These are phyloP conservation scores for Pediacus dermestoides DNA, from an alignment of 2,888 invertebrate genomes.

Conservation along the genomic window DNA sequence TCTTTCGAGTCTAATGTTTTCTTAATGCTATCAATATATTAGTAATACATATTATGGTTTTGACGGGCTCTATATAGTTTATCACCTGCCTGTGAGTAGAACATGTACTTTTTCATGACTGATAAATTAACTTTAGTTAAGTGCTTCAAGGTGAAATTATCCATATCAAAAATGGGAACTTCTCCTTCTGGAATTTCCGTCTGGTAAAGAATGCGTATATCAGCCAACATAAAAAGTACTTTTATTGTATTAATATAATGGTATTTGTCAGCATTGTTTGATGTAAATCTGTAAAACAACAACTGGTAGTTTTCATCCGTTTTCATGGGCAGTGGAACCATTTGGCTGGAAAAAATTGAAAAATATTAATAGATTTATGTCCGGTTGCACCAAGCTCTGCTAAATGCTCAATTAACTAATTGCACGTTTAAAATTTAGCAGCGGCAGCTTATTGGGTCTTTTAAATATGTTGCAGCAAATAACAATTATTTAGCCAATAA, in stretches of 20 bases:
- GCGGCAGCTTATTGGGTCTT: too few relatives aligned
- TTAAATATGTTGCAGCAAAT: too few relatives aligned
- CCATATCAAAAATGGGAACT: constrained; percentile 69
- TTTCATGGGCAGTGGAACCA: constrained; percentile 63
- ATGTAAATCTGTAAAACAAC: constrained; percentile 62
- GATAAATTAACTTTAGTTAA: constrained; percentile 61
- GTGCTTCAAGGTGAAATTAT: constrained; percentile 61
- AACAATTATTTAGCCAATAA: too few relatives aligned
- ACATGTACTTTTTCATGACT: constrained; percentile 65
- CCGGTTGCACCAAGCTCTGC: too few relatives aligned
- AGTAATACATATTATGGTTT: too few relatives aligned
- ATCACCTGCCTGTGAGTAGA: constrained; percentile 65
- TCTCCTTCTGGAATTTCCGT: constrained; percentile 62
- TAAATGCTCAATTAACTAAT: too few relatives aligned
- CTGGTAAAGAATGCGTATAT: constrained; percentile 60
- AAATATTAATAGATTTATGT: too few relatives aligned
- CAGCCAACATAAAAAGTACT: constrained; percentile 70
- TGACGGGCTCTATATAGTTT: too few relatives aligned
- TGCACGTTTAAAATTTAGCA: too few relatives aligned
- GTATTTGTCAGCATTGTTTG: constrained; percentile 62
- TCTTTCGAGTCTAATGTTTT: too few relatives aligned
- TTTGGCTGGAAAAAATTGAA: constrained; percentile 56
- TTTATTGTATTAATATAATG: constrained; percentile 64
- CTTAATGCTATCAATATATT: too few relatives aligned
- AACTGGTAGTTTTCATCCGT: constrained; percentile 66